phyloP scores from a whole-genome alignment of 1,140 invertebrate species.

The Drosophila malerkotliana region DNA sequence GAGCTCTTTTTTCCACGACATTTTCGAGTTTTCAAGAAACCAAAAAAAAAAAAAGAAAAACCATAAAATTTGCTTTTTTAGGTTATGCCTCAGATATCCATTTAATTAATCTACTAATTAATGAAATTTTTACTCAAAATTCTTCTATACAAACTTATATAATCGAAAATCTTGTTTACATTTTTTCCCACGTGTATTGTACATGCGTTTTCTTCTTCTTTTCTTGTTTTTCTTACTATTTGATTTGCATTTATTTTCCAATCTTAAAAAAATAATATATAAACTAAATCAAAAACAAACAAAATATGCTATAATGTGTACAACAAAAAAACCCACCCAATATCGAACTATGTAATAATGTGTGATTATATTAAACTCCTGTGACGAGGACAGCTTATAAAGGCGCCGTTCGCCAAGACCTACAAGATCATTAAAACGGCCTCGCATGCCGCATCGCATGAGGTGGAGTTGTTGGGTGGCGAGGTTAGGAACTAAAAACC shows the following conservation, averaged over 20 bases:
- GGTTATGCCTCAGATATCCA: constrained; percentile 63
- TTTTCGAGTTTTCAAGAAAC: constrained; percentile 28
- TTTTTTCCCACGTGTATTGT: constrained; percentile 60
- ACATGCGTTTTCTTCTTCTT: constrained; percentile 66
- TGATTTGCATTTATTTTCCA: constrained; percentile 63
- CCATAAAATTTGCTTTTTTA: constrained; percentile 44
- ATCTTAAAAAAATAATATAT: constrained; percentile 3
- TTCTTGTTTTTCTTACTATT: constrained; percentile 54
- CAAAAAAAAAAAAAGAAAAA: background rate
- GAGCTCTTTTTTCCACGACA: constrained; percentile 46
- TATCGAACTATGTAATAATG: constrained; percentile 14
- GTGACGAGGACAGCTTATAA: constrained; percentile 90
- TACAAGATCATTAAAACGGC: constrained; percentile 96
- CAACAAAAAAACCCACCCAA: constrained; percentile 2
- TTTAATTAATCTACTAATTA: constrained; percentile 44
- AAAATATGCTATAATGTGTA: constrained; percentile 2
- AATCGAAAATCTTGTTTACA: constrained; percentile 60
- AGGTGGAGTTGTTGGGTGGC: constrained; percentile 86
- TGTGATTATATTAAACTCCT: constrained; percentile 37
- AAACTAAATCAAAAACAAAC: constrained; percentile 19
- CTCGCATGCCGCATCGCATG: constrained; percentile 89
- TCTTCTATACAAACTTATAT: constrained; percentile 55
- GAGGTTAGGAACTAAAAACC: constrained; percentile 84
- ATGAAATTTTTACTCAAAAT: constrained; percentile 58
- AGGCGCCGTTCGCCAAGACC: constrained; percentile 97